These are phyloP conservation scores for Carcina quercana DNA, from an alignment of 2,888 invertebrate genomes.

Conservation along the genomic window DNA sequence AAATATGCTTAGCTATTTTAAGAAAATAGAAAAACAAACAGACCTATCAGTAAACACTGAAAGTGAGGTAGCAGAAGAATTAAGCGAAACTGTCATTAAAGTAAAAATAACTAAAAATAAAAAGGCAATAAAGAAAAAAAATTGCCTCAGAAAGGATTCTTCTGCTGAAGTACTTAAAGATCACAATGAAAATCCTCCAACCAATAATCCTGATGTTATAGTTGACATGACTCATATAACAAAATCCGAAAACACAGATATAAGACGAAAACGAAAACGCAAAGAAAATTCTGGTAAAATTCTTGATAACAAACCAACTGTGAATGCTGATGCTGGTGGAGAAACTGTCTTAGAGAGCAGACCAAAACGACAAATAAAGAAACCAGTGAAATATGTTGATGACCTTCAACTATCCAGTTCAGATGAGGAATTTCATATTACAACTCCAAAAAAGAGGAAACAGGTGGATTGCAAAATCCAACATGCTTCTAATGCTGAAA, in stretches of 20 bases:
- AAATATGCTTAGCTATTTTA: slow-evolving; percentile 76
- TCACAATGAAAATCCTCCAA: slow-evolving; percentile 9
- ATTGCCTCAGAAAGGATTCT: slow-evolving; percentile 24
- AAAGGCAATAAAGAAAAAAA: slow-evolving; percentile 38
- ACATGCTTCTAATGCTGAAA: slow-evolving; percentile 9
- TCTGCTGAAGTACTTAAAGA: slow-evolving; percentile 14
- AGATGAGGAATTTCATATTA: slow-evolving; percentile 60
- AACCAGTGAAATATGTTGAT: slow-evolving; percentile 53
- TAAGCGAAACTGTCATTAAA: slow-evolving; percentile 37
- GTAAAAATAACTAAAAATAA: slow-evolving; percentile 47
- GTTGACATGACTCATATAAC: background rate
- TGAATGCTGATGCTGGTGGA: slow-evolving; percentile 2
- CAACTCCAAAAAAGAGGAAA: slow-evolving; percentile 58
- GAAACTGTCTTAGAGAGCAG: slow-evolving; percentile 19
- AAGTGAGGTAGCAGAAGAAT: slow-evolving; percentile 13
- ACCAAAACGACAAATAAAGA: slow-evolving; percentile 50
- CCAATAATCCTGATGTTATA: background rate
- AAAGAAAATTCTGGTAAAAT: slow-evolving; percentile 10
- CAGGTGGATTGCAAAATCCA: slow-evolving; percentile 13
- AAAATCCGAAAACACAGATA: slow-evolving; percentile 4
- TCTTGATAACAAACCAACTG: slow-evolving; percentile 1
- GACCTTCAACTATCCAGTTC: slow-evolving; percentile 42
- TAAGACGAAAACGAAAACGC: slow-evolving; percentile 26
- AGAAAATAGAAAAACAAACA: slow-evolving; percentile 56
- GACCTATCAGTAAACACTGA: slow-evolving; percentile 26